Base-by-base conservation (phyloP, 2,113 vertebrate species). In the Beaufortia kweichowensis region DNA sequence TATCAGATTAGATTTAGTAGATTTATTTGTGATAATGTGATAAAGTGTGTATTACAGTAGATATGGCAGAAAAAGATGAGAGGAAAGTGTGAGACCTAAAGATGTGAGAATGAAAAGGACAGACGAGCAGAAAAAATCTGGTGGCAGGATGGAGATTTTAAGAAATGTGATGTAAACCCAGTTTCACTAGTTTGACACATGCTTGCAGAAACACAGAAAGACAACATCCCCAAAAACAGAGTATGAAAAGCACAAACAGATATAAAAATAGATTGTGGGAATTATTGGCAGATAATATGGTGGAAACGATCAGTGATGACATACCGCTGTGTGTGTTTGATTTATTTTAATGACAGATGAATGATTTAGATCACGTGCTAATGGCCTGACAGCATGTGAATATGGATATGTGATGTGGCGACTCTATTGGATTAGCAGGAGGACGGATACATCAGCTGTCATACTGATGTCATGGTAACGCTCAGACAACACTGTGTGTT, bases 401-500 rank as follows among this genome's bases (percentile, higher is more conserved):
- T 26, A 26, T 72, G 4, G 26, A 59, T 72, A 21, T 43, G 53
- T 59, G 53, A 72, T 72, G 48, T 55, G 48, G 12, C 23, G n/a
- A 29, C 33, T 76, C 17, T 9, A 43, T 29, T 57, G 33, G 23
- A 26, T 56, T 65, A 65, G 24, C 48, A 57, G 24, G 33, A 76
- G 33, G 31, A 46, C 55, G 50, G 33, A 63, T 43, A 31, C 33
- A 28, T 67, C 50, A 55, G 74, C 43, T 23, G 21, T 39, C 63
- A 35, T 59, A 29, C 26, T 28, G 63, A 66, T 66, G 23, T 24
- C 62, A 76, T 76, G 85, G 87, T 87, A 76, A 85, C 65, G 48
- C 76, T 63, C 86, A 87, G 82, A 89, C 85, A 55, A 84, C 81
- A 57, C 80, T 67, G 80, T 69, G 79, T 75, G 63, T 19, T 50